Conservation (phyloP, 2,797 vertebrate genomes). For the Euthynnus affinis region DNA sequence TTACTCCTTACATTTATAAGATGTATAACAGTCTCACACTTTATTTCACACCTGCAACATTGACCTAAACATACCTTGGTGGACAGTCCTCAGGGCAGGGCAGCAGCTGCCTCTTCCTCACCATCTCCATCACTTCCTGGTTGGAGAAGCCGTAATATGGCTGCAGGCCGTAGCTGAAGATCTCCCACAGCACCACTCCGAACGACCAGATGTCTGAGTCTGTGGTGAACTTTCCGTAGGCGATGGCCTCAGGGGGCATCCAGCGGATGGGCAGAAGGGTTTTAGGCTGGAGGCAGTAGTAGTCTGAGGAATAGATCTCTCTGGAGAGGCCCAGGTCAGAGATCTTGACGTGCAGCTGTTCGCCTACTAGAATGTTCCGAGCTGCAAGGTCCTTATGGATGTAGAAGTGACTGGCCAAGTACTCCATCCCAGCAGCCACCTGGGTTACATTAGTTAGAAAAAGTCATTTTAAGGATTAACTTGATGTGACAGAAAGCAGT, state of each 20-base stretch:
- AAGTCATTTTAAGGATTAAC: background rate
- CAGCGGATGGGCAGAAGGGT: slow-evolving; percentile 96
- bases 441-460: slow-evolving; percentile 63
- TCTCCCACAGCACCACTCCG: slow-evolving; percentile 97
- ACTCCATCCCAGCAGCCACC: slow-evolving; percentile 98
- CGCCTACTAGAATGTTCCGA: slow-evolving; percentile 95
- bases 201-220: slow-evolving; percentile 99
- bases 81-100: slow-evolving; percentile 98
- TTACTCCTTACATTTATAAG: background rate
- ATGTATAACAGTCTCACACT: background rate
- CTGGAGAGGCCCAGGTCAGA: slow-evolving; percentile 97
- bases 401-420: slow-evolving; percentile 94
- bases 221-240: slow-evolving; percentile 95
- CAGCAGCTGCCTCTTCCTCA: slow-evolving; percentile 94
- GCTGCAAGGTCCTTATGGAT: slow-evolving; percentile 97
- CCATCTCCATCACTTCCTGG: slow-evolving; percentile 99
- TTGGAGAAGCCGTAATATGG: slow-evolving; percentile 98
- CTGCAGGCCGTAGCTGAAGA: slow-evolving; percentile 98
- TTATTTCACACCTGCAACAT: background rate
- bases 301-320: slow-evolving; percentile 96
- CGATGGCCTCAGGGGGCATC: slow-evolving; percentile 97
- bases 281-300: slow-evolving; percentile 94
- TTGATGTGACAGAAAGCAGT: background rate
- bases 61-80: slow-evolving; percentile 77
- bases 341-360: slow-evolving; percentile 96